phyloP scores from a whole-genome alignment of 1,140 invertebrate species.

The Danaus melanippus region DNA sequence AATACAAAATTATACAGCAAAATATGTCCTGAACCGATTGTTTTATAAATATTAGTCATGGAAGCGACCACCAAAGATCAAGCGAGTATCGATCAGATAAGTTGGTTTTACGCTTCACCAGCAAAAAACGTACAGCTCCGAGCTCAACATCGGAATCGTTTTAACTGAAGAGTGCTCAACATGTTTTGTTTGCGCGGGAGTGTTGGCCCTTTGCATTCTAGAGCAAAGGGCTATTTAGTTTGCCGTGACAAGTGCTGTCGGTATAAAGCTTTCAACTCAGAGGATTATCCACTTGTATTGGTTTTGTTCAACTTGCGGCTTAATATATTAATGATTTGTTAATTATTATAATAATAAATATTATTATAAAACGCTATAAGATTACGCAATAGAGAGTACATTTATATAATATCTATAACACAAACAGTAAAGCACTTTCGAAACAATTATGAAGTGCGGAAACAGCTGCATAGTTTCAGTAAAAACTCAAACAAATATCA shows the following conservation, averaged over 20 bases:
- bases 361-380: too few relatives aligned
- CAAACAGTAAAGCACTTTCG: slow-evolving; percentile 5
- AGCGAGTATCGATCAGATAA: slow-evolving; percentile 23
- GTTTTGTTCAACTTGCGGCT: too few relatives aligned
- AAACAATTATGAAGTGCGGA: slow-evolving; percentile 23
- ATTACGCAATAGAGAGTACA: too few relatives aligned
- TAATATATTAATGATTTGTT: too few relatives aligned
- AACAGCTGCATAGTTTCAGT: slow-evolving; percentile 25
- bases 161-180: slow-evolving; percentile 47
- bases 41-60: slow-evolving; percentile 1
- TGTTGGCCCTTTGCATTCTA: slow-evolving; percentile 45
- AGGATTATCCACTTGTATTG: too few relatives aligned
- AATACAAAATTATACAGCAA: slow-evolving; percentile 2
- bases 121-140: slow-evolving; percentile 37
- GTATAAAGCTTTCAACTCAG: slow-evolving; percentile 2
- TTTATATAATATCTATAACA: too few relatives aligned
- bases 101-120: slow-evolving; percentile 30
- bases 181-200: slow-evolving; percentile 43
- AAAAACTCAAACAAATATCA: slow-evolving; percentile 18
- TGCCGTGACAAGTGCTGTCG: slow-evolving; percentile 35
- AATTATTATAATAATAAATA: too few relatives aligned
- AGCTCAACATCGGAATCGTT: slow-evolving; percentile 54
- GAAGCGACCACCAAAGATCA: slow-evolving; percentile 3
- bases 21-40: not conserved
- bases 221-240: slow-evolving; percentile 39